phyloP scores from a whole-genome alignment of 2,113 vertebrate species.

The Neotoma lepida region DNA sequence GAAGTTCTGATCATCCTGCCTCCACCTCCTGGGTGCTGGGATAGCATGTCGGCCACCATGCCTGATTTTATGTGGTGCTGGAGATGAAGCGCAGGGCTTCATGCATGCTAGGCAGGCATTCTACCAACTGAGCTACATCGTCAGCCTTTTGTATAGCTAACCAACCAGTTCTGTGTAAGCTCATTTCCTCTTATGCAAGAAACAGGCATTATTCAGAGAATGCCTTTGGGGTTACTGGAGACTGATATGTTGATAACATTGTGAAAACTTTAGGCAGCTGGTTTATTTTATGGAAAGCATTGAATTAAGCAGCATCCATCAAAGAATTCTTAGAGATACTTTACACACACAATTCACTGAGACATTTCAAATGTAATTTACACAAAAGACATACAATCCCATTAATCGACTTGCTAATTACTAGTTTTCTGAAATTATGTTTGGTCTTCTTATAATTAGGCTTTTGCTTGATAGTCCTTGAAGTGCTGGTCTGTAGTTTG shows the following conservation, averaged over 20 bases:
- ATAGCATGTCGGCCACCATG: too few relatives aligned
- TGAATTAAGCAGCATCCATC: constrained; percentile 45
- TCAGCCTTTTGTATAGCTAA: too few relatives aligned
- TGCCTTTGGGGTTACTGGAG: constrained; percentile 47
- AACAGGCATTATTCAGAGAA: constrained; percentile 58
- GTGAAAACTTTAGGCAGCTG: constrained; percentile 63
- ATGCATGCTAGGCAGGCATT: too few relatives aligned
- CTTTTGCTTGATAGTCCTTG: constrained; percentile 60
- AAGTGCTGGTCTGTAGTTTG: constrained; percentile 53
- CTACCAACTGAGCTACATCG: too few relatives aligned
- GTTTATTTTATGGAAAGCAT: constrained; percentile 67
- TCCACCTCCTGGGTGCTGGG: too few relatives aligned
- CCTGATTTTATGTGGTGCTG: too few relatives aligned
- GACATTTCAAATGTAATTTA: constrained; percentile 61
- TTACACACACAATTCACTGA: constrained; percentile 44
- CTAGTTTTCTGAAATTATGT: constrained; percentile 67
- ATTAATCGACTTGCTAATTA: constrained; percentile 67
- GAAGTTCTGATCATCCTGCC: too few relatives aligned
- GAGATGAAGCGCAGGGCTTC: too few relatives aligned
- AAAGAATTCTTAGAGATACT: constrained; percentile 46
- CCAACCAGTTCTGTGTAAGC: too few relatives aligned
- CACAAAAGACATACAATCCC: constrained; percentile 48
- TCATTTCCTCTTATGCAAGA: background rate
- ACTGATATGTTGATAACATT: background rate
- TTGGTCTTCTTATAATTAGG: constrained; percentile 60